A percentile compares a stretch with the other conserved stretches of the same genome.
phyloP scores from a whole-genome alignment of 2,888 invertebrate species.

The Glyphotaelius pellucidus region DNA sequence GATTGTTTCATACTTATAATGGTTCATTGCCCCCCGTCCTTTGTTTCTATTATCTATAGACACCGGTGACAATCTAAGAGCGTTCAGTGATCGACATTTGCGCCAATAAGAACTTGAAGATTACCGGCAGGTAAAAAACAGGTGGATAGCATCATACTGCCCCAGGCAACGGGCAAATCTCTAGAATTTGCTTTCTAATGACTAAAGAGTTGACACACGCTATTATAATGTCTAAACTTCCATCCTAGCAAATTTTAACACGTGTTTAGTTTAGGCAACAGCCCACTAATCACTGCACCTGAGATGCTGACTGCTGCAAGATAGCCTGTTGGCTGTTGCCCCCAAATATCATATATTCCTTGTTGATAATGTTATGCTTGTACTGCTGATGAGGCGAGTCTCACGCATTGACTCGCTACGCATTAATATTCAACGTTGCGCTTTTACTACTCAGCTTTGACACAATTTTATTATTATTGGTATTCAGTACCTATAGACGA shows the following conservation, averaged over 20 bases:
- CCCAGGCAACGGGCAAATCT: neutral
- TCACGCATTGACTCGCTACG: neutral
- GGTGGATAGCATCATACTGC: neutral
- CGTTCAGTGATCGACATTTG: neutral
- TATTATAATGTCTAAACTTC: neutral
- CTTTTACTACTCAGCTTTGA: neutral
- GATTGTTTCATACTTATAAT: too few species aligned
- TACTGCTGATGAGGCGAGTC: neutral
- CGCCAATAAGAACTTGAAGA: neutral
- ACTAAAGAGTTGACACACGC: neutral
- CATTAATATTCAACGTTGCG: neutral
- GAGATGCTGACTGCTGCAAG: neutral
- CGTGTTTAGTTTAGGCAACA: neutral
- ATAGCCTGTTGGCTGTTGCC: neutral
- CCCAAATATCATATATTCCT: neutral
- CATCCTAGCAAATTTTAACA: neutral
- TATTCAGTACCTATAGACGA: neutral
- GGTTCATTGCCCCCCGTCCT: too few species aligned
- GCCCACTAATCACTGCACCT: neutral
- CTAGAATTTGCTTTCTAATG: neutral
- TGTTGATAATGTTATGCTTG: too few species aligned
- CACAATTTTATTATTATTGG: neutral
- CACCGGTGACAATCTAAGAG: too few species aligned
- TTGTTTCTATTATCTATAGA: too few species aligned
- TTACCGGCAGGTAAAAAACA: neutral